Evolutionary conservation across 2,888 invertebrate species (phyloP), one percentile per base, ranked within the genome.

Genomic region (Philereme vetulata): DNA sequence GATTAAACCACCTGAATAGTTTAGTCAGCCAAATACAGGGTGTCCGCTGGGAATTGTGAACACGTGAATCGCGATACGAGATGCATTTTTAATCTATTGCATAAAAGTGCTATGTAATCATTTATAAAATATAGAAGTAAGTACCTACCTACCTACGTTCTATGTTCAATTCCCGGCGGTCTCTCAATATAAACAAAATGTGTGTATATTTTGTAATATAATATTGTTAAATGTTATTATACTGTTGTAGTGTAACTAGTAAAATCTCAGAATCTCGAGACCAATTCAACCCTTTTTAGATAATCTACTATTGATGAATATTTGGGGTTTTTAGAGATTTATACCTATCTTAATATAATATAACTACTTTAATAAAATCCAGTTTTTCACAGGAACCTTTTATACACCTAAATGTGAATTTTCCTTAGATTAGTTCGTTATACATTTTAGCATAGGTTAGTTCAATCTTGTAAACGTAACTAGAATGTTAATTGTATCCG

Each of bases 251-350:
- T 84, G 82, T 87, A 87, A 75, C 66, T 80, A 78, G 71, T 67
- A 49, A 61, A 77, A 84, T 86, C 81, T 85, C 86, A 82, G 82
- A 90, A 86, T 89, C 85, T 90, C 88, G 85, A 86, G 91, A 91
- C 91, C 91, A 91, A 91, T 82, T 78, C 82, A 83, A 86, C 78
- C 81, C 82, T 83, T 88, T 88, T 87, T 88, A 88, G 83, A 89
- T 79, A 83, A 83, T 82, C 6, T 88, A 44, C 44, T 51, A 51
- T 74, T 72, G 77, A 77, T 72, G 73, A 72, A 76, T 82, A 78
- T 84, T 83, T 80, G 81, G 82, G 80, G 77, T 82, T 89, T 90
- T 89, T 90, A 90, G 86, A 90, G 75, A 88, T 76, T 90, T 91
- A 86, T 85, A 84, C 78, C 72, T 76, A 74, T 72, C 75, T 74